These are phyloP conservation scores for Pollenia labialis DNA, from an alignment of 2,888 invertebrate genomes.

Conservation along the genomic window DNA sequence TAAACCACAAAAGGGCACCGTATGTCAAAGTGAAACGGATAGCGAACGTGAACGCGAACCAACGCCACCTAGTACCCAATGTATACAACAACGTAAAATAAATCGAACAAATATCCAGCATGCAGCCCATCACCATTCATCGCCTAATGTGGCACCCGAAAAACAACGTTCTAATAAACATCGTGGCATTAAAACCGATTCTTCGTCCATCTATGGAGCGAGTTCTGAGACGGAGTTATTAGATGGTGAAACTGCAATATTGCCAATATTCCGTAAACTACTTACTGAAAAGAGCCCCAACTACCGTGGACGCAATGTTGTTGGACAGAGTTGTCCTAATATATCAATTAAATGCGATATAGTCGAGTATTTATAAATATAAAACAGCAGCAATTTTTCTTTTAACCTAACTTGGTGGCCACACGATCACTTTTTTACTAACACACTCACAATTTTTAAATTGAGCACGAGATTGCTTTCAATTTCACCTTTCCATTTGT, in stretches of 20 bases:
- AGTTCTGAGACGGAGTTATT: conserved; percentile 93
- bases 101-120: conserved; percentile 79
- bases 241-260: conserved; percentile 90
- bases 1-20: conserved; percentile 85
- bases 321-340: conserved; percentile 95
- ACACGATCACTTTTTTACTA: no score
- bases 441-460: no score
- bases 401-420: no score
- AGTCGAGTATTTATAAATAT: conserved; percentile 93
- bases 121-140: conserved; percentile 87
- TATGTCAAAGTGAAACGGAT: conserved; percentile 85
- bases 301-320: conserved; percentile 84
- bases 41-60: conserved; percentile 84
- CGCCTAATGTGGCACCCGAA: conserved; percentile 86
- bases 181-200: conserved; percentile 80
- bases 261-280: conserved; percentile 96
- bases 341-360: conserved; percentile 98
- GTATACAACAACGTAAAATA: conserved; percentile 79
- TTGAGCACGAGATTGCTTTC: no score
- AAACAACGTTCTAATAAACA: conserved; percentile 79
- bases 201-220: conserved; percentile 88
- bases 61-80: conserved; percentile 80
- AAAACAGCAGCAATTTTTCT: not conserved
- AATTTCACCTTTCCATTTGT: no score
- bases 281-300: conserved; percentile 92